These are phyloP conservation scores for Pelosia muscerda DNA, from an alignment of 2,888 invertebrate genomes.

Conservation along the genomic window DNA sequence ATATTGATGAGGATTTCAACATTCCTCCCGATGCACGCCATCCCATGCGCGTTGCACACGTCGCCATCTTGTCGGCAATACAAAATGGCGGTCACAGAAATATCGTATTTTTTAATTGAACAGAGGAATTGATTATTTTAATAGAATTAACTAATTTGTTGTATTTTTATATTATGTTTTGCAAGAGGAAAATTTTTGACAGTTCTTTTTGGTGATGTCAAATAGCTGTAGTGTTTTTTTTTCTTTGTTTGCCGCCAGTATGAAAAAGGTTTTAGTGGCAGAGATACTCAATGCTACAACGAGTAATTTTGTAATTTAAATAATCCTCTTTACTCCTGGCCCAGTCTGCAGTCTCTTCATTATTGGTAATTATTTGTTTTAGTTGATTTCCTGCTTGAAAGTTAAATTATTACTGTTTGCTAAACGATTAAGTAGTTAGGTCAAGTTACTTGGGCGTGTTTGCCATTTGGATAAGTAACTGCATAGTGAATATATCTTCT, in stretches of 20 bases:
- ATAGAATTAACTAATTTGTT: slow-evolving; percentile 9
- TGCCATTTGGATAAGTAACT: no score
- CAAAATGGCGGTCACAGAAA: slow-evolving; percentile 20
- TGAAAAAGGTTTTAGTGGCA: not conserved
- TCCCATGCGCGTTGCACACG: slow-evolving; percentile 82
- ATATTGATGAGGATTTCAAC: slow-evolving; percentile 84
- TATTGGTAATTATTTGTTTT: no score
- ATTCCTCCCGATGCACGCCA: slow-evolving; percentile 85
- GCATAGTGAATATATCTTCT: no score
- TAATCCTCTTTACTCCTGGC: no score
- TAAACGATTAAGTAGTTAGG: no score
- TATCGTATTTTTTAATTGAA: not conserved
- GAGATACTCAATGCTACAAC: no score
- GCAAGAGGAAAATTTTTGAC: slow-evolving; percentile 19
- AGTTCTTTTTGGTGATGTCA: slow-evolving; percentile 12
- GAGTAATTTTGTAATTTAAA: no score
- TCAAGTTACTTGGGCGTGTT: no score
- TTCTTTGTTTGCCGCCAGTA: slow-evolving; percentile 14
- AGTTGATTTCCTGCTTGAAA: no score
- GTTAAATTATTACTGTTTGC: no score
- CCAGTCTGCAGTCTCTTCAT: no score
- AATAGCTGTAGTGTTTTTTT: not conserved
- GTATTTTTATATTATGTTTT: slow-evolving; percentile 10
- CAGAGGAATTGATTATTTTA: not conserved
- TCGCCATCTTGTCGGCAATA: slow-evolving; percentile 73